Base-by-base conservation (phyloP, 2,888 invertebrate genomes). In the Lasioglossum pauxillum region DNA sequence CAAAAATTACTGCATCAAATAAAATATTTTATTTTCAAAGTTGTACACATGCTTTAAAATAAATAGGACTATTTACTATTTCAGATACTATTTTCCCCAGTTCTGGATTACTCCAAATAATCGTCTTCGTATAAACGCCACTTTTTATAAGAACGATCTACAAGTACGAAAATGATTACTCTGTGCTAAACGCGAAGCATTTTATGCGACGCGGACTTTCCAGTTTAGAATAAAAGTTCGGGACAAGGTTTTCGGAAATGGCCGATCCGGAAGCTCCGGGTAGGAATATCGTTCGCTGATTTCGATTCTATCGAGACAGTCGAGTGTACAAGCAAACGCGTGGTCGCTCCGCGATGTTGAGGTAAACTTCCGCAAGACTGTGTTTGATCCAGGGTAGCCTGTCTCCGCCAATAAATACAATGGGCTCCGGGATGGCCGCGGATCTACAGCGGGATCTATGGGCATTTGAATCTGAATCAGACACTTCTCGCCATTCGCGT, bases 401-500 rank as follows among this genome's bases (percentile, higher is more conserved):
- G 87, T 88, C 85, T 85, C 86, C 78, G 86, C 88, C 92, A 91
- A 93, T 93, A 92, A 92, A 92, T 91, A 91, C 91, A 92, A 91
- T 90, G 90, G 91, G 82, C 80, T 77, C 35, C 80, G 81, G 79
- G 88, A 88, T 86, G 91, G 89, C 79, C 82, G 75, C 75, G 87
- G 91, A 91, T 90, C 89, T 88, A 88, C 86, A 86, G 85, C 89
- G 64, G 90, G 90, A 92, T 92, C 90, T 90, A 91, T 84, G 86
- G 90, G 90, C 87, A 93, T 93, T 93, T 93, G 91, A 93, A 93
- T 93, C 90, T 92, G 92, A 93, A 93, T 93, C 91, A 88, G 86
- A 89, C 88, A 89, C 89, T 91, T 90, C 86, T 90, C 90, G 89
- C 86, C 86, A 76, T 86, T 84, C 86, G 91, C 92, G 91, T 92